Base-by-base conservation (phyloP, 2,113 vertebrate species). In the Alaudala cheleensis region DNA sequence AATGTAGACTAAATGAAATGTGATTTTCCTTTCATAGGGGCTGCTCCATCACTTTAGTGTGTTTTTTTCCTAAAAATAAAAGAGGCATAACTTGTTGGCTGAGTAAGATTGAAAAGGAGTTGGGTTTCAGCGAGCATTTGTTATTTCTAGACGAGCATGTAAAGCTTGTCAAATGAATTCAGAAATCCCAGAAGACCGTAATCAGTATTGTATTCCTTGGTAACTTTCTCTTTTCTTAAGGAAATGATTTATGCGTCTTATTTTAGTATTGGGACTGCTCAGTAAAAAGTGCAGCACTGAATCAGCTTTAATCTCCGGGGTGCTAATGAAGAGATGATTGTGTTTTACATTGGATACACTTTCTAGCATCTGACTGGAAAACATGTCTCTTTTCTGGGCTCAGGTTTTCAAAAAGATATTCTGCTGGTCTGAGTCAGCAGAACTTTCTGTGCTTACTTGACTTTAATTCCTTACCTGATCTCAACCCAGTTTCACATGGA, bases 41-140 rank as follows among this genome's bases (percentile, higher is more conserved):
- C 39, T 56, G 28, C 29, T 90, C 56, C n/a, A 64, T 96, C 60
- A 74, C 60, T 92, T 86, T 86, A 95, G 71, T 93, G 65, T 34
- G 37, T 12, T 89, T 71, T 81, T 69, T 57, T 3, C 39, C 40
- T 85, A 47, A 94, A 82, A 66, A 53, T 56, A 61, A 34, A 47
- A 62, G 56, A 23, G 10, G 7, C 58, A 49, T 76, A 69, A 72
- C 51, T 80, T 88, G 31, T 72, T 96, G 72, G 40, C 57, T 81
- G 71, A 60, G 3, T 81, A 83, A 72, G 45, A 47, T 45, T 53
- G 80, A 62, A 82, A 67, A 57, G 61, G 69, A 69, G 80, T 83
- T 91, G 56, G 39, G 33, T 79, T 81, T 86, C 11, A 4, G 64
- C 9, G 22, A 92, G 29, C 53, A 12, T 88, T 88, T 95, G 81